Evolutionary conservation across 2,888 invertebrate genomes (phyloP).

Genomic region (Netelia virgata): DNA sequence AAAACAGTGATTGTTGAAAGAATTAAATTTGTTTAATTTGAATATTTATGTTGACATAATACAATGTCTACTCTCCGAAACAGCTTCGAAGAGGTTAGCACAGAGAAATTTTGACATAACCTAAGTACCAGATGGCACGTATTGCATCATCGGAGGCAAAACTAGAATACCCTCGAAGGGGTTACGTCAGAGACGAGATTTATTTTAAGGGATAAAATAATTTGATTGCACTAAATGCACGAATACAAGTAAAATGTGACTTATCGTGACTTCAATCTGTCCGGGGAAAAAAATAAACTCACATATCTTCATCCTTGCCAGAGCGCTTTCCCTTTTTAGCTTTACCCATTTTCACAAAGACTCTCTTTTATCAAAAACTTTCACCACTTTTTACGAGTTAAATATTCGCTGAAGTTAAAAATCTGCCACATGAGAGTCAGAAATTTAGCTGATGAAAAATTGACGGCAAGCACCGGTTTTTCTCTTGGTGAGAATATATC

Average conservation of each 20-base stretch:
- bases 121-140: conserved; percentile 68
- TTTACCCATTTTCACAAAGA: conserved; percentile 88
- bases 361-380: conserved; percentile 28
- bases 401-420: conserved; percentile 60
- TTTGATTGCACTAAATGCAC: not conserved
- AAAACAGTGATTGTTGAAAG: not conserved
- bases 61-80: not conserved
- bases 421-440: conserved; percentile 72
- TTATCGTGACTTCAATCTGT: conserved; percentile 80
- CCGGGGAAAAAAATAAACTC: conserved; percentile 83
- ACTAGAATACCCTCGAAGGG: conserved; percentile 53
- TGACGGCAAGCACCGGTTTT: conserved; percentile 53
- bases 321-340: conserved; percentile 93
- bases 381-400: conserved; percentile 70
- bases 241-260: conserved; percentile 10
- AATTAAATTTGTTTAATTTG: not conserved
- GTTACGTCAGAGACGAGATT: conserved; percentile 63
- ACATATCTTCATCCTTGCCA: conserved; percentile 91
- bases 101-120: conserved; percentile 66
- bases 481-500: conserved; percentile 35
- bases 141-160: conserved; percentile 72
- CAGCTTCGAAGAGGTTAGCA: conserved; percentile 40
- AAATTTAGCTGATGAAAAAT: conserved; percentile 27
- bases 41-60: too few species aligned
- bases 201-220: conserved; percentile 55